These are phyloP conservation scores for Dicycla oo DNA, from an alignment of 2,888 invertebrate genomes.

Conservation along the genomic window DNA sequence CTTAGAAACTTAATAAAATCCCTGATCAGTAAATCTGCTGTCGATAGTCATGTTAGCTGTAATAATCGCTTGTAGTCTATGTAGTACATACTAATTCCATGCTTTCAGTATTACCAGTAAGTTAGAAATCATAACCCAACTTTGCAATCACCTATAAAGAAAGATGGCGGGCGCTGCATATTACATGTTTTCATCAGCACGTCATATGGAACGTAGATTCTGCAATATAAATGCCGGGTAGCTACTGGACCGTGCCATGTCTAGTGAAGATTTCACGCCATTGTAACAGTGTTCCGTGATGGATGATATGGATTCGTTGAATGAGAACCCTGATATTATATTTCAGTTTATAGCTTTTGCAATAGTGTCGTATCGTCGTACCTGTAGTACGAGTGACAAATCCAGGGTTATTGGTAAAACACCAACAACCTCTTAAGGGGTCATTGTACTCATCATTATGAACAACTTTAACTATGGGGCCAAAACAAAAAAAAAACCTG, in stretches of 20 bases:
- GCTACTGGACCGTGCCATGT: slow-evolving; percentile 38
- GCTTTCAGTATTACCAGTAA: not conserved
- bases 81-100: not conserved
- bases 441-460: no score
- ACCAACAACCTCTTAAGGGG: no score
- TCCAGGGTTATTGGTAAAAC: no score
- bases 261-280: slow-evolving; percentile 18
- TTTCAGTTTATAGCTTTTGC: no score
- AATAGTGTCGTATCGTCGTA: no score
- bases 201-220: slow-evolving; percentile 41
- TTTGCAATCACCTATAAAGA: not conserved
- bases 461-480: no score
- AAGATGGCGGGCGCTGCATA: slow-evolving; percentile 26
- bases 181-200: slow-evolving; percentile 29
- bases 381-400: no score
- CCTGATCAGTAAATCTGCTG: not conserved
- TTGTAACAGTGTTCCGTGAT: slow-evolving; percentile 9
- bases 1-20: not conserved
- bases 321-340: not conserved
- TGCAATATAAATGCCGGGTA: slow-evolving; percentile 36
- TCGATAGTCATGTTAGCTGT: not conserved
- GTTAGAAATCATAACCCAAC: not conserved
- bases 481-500: no score
- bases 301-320: not conserved
- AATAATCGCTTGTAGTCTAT: not conserved